phyloP scores from a whole-genome alignment of 1,140 invertebrate species.

The Hirudo medicinalis region DNA sequence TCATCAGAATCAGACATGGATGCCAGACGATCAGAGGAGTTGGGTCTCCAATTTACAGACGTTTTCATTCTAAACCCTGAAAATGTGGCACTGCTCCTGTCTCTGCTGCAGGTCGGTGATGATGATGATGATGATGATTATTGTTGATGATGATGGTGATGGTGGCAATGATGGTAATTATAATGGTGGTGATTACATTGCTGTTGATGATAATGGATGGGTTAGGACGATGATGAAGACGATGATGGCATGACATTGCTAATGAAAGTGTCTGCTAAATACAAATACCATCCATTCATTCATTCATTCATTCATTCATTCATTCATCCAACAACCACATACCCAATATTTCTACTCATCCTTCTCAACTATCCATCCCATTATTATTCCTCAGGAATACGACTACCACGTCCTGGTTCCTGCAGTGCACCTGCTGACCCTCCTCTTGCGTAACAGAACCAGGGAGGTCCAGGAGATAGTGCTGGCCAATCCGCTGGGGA shows the following conservation, averaged over 20 bases:
- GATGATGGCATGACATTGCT: too few relatives aligned
- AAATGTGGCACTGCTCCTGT: conserved; percentile 68
- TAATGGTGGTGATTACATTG: background rate
- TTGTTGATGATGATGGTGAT: conserved; percentile 13
- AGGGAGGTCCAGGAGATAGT: conserved; percentile 91
- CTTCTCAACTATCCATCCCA: too few relatives aligned
- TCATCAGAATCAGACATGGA: conserved; percentile 34
- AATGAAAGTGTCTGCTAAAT: too few relatives aligned
- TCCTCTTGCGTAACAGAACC: conserved; percentile 52
- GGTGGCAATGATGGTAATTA: conserved; percentile 1
- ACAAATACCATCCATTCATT: too few relatives aligned
- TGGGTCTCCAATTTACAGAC: conserved; percentile 91
- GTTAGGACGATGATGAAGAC: too few relatives aligned
- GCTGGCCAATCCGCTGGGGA: conserved; percentile 85
- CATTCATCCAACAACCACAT: too few relatives aligned
- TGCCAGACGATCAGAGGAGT: conserved; percentile 34
- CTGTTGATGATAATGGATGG: background rate
- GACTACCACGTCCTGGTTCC: conserved; percentile 81
- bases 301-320: too few relatives aligned
- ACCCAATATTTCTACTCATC: too few relatives aligned
- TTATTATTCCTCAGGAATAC: conserved; percentile 49
- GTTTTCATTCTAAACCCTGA: conserved; percentile 87
- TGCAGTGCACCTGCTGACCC: conserved; percentile 36
- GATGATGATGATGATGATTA: conserved; percentile 14
- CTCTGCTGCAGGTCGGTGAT: conserved; percentile 62